Evolutionary conservation across 2,888 invertebrate genomes (phyloP), one percentile per base, ranked within the genome.

Genomic region (Sinotaia quadrata): DNA sequence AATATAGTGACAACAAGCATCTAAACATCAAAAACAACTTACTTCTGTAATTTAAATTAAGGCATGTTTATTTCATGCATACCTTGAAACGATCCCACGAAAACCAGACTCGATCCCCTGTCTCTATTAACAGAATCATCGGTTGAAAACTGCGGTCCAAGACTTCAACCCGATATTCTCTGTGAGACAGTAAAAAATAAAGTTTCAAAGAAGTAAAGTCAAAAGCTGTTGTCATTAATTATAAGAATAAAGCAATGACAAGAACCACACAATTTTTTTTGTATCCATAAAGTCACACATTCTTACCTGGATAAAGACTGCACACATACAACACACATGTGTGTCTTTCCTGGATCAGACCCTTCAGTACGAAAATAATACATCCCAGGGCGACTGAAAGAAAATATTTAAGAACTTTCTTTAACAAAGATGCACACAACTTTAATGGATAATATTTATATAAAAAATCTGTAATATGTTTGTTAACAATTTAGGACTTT

Each of bases 51-150:
- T n/a, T n/a, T n/a, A n/a, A n/a, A n/a, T n/a, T n/a, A n/a, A n/a
- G n/a, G n/a, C n/a, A n/a, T 47, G 12, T 18, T 7, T 47, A 3
- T 47, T 0, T 47, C 4, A n/a, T 18, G 18, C 68, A 74, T 57
- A 87, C 87, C 83, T 84, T 86, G 27, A 74, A 72, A 69, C 82
- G 85, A 60, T 85, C 84, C 88, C 88, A 88, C 63, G 78, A 73
- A 84, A 86, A 88, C 88, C 88, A 88, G 7, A 88, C 86, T 41
- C 86, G 72, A 75, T 88, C 88, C 8, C 88, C 88, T 71, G 86
- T 87, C 68, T 88, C 85, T 59, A 88, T 84, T 73, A 87, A 75
- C 31, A 88, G 74, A 29, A 87, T 85, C 77, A 84, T 83, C 29
- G 88, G 87, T 47, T 82, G 79, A 73, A 87, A 88, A 8, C 82